Base-by-base conservation (phyloP, 1,140 invertebrate genomes). In the Pectinophora gossypiella region DNA sequence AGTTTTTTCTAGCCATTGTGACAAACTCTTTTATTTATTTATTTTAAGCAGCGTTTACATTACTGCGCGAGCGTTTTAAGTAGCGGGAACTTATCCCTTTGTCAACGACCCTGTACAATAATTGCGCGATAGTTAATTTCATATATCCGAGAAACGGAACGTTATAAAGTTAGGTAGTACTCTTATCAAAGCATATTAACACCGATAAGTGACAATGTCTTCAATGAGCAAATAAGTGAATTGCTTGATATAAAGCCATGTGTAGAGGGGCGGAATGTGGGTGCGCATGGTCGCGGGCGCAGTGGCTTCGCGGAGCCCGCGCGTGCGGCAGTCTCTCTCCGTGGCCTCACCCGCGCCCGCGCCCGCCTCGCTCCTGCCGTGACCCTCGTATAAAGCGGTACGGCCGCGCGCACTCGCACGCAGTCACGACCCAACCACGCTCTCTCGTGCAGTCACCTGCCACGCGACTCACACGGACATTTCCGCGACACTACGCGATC, bases 401-500 rank as follows among this genome's bases (percentile, higher is more conserved):
- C 53, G 68, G 51, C 67, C 67, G 66, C 76, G 59, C 59, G 52
- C 69, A 72, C 76, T 76, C 73, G 75, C 75, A 78, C 76, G 72
- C 77, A 79, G 72, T 80, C 72, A 75, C 75, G 57, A 64, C 69
- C 64, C 65, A 55, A 65, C 73, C 78, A 68, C 75, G 65, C 64
- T 73, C 69, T 64, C 68, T 60, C 54, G 65, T 74, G 68, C 74
- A 78, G 67, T 69, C 64, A 54, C 64, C 64, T 67, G 61, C 69
- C 72, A 68, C 76, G 75, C 72, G 64, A 57, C 54, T 38, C 35
- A 51, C 58, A 57, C 47, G n/a, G 10, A 13, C 36, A 40, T 16
- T 15, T 40, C 27, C 9, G 27, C 27, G 6, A 32, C 27, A 32
- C 27, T 3, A 32, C 27, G 27, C 1, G 27, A 32, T 12, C 27